phyloP scores from a whole-genome alignment of 2,888 invertebrate genomes.

The Eretmocerus hayati region DNA sequence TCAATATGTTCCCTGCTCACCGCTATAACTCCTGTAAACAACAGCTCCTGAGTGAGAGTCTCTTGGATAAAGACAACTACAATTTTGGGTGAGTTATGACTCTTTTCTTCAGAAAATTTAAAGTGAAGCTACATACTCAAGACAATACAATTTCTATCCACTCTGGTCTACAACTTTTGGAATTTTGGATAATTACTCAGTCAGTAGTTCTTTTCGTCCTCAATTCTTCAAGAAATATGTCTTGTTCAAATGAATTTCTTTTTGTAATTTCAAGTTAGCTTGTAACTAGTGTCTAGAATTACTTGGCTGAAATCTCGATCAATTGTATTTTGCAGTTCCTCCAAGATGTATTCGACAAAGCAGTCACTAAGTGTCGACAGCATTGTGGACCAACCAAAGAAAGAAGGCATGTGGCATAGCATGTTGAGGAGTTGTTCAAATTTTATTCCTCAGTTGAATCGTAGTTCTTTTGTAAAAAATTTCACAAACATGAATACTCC shows the following conservation, averaged over 20 bases:
- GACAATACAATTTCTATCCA: too few relatives aligned
- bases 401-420: constrained; percentile 27
- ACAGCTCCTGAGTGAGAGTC: not conserved
- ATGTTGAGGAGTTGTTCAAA: constrained; percentile 27
- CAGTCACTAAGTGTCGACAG: constrained; percentile 13
- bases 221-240: too few relatives aligned
- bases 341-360: constrained; percentile 23
- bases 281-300: too few relatives aligned
- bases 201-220: too few relatives aligned
- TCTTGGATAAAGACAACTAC: constrained; percentile 6
- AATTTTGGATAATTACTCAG: too few relatives aligned
- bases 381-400: constrained; percentile 22
- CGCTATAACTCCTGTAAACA: not conserved
- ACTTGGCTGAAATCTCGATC: too few relatives aligned
- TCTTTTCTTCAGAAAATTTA: too few relatives aligned
- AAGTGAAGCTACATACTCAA: too few relatives aligned
- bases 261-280: too few relatives aligned
- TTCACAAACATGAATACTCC: constrained; percentile 28
- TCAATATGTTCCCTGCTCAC: not conserved
- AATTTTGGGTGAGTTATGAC: constrained; percentile 11
- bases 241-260: too few relatives aligned
- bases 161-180: too few relatives aligned
- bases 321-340: too few relatives aligned
- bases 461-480: constrained; percentile 24
- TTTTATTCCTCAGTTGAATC: constrained; percentile 28